Conservation (phyloP, 1,140 invertebrate species). For the Cotesia typhae region DNA sequence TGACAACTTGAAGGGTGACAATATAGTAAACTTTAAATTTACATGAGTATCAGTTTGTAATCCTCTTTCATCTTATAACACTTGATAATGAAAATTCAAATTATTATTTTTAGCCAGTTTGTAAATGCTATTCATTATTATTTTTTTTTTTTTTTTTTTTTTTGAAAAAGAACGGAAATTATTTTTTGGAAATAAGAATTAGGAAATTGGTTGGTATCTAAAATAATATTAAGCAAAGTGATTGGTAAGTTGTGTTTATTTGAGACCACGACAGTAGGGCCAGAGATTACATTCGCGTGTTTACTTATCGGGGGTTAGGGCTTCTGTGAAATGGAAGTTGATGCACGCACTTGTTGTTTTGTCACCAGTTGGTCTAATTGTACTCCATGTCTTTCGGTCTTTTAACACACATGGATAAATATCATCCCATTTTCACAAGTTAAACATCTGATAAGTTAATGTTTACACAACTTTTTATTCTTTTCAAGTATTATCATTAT, state of each 20-base stretch:
- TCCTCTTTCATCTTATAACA: no score
- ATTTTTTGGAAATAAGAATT: background rate
- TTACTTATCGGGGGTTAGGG: conserved; percentile 18
- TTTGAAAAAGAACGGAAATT: background rate
- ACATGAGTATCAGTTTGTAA: conserved; percentile 2
- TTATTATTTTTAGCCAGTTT: background rate
- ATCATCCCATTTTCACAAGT: conserved; percentile 13
- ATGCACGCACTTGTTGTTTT: conserved; percentile 51
- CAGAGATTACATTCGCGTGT: conserved; percentile 29
- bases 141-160: background rate
- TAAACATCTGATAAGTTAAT: conserved; percentile 3
- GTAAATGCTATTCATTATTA: background rate
- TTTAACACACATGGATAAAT: background rate
- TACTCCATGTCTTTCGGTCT: background rate
- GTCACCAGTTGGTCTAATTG: conserved; percentile 41
- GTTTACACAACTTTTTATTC: background rate
- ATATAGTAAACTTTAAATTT: background rate
- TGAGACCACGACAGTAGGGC: background rate
- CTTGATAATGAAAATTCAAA: no score
- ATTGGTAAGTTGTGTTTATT: conserved; percentile 1
- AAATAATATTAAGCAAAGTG: background rate
- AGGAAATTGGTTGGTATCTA: background rate
- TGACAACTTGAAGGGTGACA: conserved; percentile 12
- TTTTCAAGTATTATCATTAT: no score
- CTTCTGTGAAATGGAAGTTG: background rate